phyloP scores from a whole-genome alignment of 1,140 invertebrate genomes.

The Drosophila ananassae region DNA sequence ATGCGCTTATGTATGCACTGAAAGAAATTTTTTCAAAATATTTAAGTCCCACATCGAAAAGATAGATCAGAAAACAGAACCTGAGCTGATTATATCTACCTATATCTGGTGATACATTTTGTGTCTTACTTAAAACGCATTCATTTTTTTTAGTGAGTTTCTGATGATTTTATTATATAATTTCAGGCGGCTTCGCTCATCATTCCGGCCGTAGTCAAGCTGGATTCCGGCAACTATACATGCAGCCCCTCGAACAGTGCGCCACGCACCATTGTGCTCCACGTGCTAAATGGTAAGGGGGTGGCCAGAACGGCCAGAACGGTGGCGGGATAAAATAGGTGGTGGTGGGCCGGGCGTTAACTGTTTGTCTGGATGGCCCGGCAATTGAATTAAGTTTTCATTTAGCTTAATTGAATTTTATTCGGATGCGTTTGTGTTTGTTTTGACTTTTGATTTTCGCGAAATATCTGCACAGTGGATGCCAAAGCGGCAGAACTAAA shows the following conservation, averaged over 20 bases:
- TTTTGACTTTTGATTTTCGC: slow-evolving; percentile 63
- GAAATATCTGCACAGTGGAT: slow-evolving; percentile 54
- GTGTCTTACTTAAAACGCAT: no score
- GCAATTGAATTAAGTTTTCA: slow-evolving; percentile 83
- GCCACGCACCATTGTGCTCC: slow-evolving; percentile 79
- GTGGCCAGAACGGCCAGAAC: neutral
- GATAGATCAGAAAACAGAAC: neutral
- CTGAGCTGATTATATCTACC: no score
- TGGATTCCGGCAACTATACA: slow-evolving; percentile 83
- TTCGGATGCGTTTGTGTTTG: slow-evolving; percentile 60
- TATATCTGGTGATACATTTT: no score
- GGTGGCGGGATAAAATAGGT: neutral
- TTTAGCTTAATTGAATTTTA: slow-evolving; percentile 83
- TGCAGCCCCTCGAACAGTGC: slow-evolving; percentile 83
- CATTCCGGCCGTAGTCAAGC: slow-evolving; percentile 82
- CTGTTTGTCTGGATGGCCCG: slow-evolving; percentile 62
- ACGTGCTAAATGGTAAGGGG: slow-evolving; percentile 83
- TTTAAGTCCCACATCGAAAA: neutral
- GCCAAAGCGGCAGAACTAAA: neutral
- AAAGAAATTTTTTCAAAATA: neutral
- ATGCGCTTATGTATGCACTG: slow-evolving; percentile 15
- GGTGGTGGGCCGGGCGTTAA: slow-evolving; percentile 36
- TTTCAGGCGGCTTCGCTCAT: slow-evolving; percentile 82
- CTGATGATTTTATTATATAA: slow-evolving; percentile 33
- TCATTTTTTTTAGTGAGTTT: slow-evolving; percentile 9